A percentile compares a stretch with the other conserved stretches of the same genome.
Evolutionary conservation across 30 jellyfish, hydroid and myxozoan genomes (phyloP).

Genomic region (Aurelia sp.): DNA sequence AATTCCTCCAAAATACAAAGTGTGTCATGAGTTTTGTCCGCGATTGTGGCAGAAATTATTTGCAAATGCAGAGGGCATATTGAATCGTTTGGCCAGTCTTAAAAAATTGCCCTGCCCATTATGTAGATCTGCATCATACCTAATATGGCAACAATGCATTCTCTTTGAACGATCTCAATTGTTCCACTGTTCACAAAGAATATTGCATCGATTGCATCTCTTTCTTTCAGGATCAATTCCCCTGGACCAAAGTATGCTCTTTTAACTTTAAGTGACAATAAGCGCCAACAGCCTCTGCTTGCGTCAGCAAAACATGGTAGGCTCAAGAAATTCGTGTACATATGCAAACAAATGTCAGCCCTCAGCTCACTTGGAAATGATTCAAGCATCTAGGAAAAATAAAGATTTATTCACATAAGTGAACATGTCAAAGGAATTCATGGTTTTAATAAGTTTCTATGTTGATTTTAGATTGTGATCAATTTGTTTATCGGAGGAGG

Average conservation of each 20-base stretch:
- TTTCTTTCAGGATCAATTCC: conserved; percentile 83
- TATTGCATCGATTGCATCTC: conserved; percentile 87
- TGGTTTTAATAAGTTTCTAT: no score
- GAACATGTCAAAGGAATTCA: no score
- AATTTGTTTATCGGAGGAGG: no score
- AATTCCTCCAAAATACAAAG: no score
- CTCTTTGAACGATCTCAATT: conserved; percentile 90
- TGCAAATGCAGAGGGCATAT: no score
- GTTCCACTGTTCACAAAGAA: conserved; percentile 92
- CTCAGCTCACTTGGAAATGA: conserved; percentile 90
- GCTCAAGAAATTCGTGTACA: conserved; percentile 73
- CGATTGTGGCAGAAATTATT: no score
- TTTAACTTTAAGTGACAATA: conserved; percentile 81
- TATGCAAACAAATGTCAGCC: conserved; percentile 90
- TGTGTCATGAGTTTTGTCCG: no score
- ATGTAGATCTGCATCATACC: conserved; percentile 53
- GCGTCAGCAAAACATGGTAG: conserved; percentile 77
- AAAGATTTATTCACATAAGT: no score
- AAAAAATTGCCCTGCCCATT: no score
- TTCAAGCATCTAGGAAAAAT: conserved; percentile 75
- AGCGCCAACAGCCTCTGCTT: conserved; percentile 88
- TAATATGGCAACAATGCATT: conserved; percentile 91
- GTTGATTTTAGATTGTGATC: no score
- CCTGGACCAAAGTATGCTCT: conserved; percentile 95
- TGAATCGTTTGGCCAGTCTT: no score